phyloP scores from a whole-genome alignment of 2,888 invertebrate species.

The Hydrotaea cyrtoneurina region DNA sequence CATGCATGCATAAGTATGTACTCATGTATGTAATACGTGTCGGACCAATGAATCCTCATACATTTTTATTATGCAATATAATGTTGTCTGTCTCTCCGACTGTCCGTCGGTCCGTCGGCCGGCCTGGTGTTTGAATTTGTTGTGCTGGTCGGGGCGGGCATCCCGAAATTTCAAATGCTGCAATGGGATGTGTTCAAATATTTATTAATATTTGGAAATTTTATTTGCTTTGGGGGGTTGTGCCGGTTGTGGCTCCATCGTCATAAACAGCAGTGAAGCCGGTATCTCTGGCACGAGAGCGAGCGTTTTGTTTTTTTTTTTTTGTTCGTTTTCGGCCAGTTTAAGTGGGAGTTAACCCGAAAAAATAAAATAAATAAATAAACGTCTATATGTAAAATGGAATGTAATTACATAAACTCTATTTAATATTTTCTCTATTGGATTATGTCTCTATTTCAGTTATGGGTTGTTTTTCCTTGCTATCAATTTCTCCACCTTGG shows the following conservation, averaged over 20 bases:
- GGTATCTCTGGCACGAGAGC: neutral
- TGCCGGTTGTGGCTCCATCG: neutral
- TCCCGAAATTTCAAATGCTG: conserved; percentile 32
- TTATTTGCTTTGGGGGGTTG: conserved; percentile 51
- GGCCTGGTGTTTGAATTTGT: neutral
- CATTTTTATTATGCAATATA: conserved; percentile 31
- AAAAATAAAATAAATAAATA: conserved; percentile 9
- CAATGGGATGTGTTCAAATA: conserved; percentile 53
- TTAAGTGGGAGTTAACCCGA: neutral
- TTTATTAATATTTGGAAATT: conserved; percentile 66
- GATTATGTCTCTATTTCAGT: conserved; percentile 20
- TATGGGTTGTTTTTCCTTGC: conserved; percentile 2
- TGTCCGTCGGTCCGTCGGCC: neutral
- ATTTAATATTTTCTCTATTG: conserved; percentile 45
- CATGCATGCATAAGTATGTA: conserved; percentile 5
- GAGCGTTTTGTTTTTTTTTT: conserved; percentile 18
- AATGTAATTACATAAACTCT: conserved; percentile 63
- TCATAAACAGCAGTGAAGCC: neutral
- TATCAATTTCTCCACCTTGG: neutral
- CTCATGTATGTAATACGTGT: neutral
- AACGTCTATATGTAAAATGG: conserved; percentile 48
- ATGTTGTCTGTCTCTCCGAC: neutral
- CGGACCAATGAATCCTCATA: conserved; percentile 1
- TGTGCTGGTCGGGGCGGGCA: neutral
- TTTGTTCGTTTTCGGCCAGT: conserved; percentile 24